These are phyloP conservation scores for Melipona beecheii DNA, from an alignment of 2,888 invertebrate species.

Conservation along the genomic window DNA sequence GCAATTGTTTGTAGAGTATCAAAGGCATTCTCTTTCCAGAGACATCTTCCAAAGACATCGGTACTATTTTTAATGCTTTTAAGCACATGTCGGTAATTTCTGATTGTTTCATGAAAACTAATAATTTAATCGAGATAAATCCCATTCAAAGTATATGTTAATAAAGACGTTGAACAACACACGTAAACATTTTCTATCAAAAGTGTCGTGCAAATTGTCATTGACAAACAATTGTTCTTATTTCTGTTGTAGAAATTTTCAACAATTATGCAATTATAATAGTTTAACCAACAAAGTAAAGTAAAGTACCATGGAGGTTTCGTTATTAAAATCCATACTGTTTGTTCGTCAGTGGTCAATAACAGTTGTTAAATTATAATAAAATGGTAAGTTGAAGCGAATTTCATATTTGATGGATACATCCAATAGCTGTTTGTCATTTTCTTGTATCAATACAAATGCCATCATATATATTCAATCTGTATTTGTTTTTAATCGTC, in stretches of 20 bases:
- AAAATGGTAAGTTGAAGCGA: slow-evolving; percentile 76
- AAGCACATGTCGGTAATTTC: slow-evolving; percentile 25
- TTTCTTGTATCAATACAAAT: background rate
- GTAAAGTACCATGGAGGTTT: slow-evolving; percentile 72
- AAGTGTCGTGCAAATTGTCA: slow-evolving; percentile 17
- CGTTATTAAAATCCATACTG: slow-evolving; percentile 71
- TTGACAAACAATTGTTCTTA: slow-evolving; percentile 5
- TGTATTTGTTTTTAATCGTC: background rate
- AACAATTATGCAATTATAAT: slow-evolving; percentile 41
- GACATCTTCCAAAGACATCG: slow-evolving; percentile 2
- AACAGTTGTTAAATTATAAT: slow-evolving; percentile 67
- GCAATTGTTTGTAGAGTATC: background rate
- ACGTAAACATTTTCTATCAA: slow-evolving; percentile 13
- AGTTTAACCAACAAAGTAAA: slow-evolving; percentile 61
- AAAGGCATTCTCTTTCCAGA: background rate
- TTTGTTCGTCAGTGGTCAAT: slow-evolving; percentile 73
- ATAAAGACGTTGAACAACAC: slow-evolving; percentile 26
- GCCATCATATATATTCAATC: background rate
- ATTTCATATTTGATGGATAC: background rate
- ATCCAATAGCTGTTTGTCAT: background rate
- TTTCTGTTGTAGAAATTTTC: background rate
- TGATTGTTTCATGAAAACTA: slow-evolving; percentile 40
- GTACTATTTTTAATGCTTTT: slow-evolving; percentile 28
- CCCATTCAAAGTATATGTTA: slow-evolving; percentile 18
- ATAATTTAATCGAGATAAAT: slow-evolving; percentile 39